Conservation (phyloP, 2,888 invertebrate genomes). For the Dicranocentrus wangi region DNA sequence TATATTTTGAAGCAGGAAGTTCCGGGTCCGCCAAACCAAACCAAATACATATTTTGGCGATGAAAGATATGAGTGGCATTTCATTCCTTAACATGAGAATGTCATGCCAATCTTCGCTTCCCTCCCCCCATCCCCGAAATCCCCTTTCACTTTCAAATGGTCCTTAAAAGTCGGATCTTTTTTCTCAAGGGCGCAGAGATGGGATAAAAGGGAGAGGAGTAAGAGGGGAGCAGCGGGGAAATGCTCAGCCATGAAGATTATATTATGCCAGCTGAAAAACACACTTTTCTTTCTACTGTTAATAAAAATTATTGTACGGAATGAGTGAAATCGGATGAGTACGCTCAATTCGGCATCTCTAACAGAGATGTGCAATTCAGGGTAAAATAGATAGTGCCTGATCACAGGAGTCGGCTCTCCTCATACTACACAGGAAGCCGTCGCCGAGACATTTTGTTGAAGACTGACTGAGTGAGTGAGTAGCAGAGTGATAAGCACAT, state of each 20-base stretch:
- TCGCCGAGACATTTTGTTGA: neutral
- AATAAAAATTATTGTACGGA: constrained; percentile 9
- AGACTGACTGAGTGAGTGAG: neutral
- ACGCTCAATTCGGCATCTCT: neutral
- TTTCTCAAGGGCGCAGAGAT: neutral
- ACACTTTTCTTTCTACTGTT: neutral
- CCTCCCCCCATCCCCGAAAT: neutral
- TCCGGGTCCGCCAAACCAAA: too few species aligned
- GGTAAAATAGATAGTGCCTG: neutral
- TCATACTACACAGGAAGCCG: neutral
- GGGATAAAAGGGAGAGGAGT: neutral
- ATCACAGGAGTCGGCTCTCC: neutral
- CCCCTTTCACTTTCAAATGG: neutral
- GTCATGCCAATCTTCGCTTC: neutral
- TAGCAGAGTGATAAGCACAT: neutral
- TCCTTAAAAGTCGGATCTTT: neutral
- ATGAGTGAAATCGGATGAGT: neutral
- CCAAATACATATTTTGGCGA: neutral
- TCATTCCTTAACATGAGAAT: constrained; percentile 7
- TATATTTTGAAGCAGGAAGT: neutral
- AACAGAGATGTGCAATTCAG: neutral
- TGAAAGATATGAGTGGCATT: constrained; percentile 2
- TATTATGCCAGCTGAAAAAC: too few species aligned
- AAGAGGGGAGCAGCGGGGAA: too few species aligned
- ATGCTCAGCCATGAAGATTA: too few species aligned